phyloP scores from a whole-genome alignment of 2,888 invertebrate genomes.

The Beris morrisii region DNA sequence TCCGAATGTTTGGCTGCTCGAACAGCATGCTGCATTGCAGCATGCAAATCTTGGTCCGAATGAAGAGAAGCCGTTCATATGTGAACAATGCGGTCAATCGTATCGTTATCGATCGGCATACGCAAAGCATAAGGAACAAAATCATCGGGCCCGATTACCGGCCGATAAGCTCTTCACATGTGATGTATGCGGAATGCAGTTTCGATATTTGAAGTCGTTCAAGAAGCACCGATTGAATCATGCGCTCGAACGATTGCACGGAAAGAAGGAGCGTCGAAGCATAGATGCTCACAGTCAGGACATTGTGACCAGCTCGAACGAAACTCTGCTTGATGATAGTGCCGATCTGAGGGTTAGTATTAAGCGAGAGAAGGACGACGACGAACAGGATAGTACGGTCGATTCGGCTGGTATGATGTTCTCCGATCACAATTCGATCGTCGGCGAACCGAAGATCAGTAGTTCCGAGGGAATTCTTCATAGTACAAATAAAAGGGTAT shows the following conservation, averaged over 20 bases:
- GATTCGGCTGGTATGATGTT: conserved; percentile 64
- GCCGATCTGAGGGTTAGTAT: conserved; percentile 63
- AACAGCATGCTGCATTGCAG: conserved; percentile 82
- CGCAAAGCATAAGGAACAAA: conserved; percentile 83
- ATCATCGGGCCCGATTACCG: conserved; percentile 82
- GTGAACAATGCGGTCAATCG: conserved; percentile 89
- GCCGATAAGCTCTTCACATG: conserved; percentile 89
- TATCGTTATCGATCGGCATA: conserved; percentile 86
- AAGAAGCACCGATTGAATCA: conserved; percentile 88
- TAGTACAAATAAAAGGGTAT: conserved; percentile 57
- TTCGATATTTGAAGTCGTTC: conserved; percentile 85
- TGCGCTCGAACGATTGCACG: conserved; percentile 79
- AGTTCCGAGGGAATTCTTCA: conserved; percentile 53
- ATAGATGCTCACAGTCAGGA: conserved; percentile 59
- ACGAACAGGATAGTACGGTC: conserved; percentile 72
- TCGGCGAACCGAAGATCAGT: conserved; percentile 55
- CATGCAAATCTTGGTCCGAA: conserved; percentile 68
- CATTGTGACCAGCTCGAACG: conserved; percentile 73
- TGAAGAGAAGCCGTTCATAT: conserved; percentile 87
- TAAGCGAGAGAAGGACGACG: conserved; percentile 58
- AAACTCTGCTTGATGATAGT: conserved; percentile 62
- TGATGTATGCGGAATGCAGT: conserved; percentile 91
- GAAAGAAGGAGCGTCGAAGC: conserved; percentile 61
- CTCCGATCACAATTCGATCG: conserved; percentile 52
- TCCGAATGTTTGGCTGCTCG: conserved; percentile 83